These are phyloP conservation scores for Geopemphigus sp. DNA, from an alignment of 1,140 invertebrate species.

Conservation along the genomic window DNA sequence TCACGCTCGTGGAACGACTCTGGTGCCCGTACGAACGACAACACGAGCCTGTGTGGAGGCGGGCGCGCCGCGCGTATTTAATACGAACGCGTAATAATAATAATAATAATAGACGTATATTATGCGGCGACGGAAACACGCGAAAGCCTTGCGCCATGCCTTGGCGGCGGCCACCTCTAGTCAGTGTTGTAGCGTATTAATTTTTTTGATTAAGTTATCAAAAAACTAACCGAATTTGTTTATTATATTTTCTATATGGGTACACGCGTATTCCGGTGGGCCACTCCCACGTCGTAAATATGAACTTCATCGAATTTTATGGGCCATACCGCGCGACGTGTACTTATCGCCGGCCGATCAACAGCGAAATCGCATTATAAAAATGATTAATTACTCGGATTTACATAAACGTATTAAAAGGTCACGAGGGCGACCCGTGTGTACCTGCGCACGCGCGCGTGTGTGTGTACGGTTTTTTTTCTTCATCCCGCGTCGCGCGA, in stretches of 20 bases:
- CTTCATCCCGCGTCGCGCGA: constrained; percentile 30
- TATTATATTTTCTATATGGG: neutral
- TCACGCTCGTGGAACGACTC: no score
- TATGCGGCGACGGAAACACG: constrained; percentile 12
- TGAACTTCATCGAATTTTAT: constrained; percentile 49
- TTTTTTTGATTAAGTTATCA: constrained; percentile 50
- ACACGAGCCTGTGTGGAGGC: no score
- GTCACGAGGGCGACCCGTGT: constrained; percentile 13
- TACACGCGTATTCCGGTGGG: neutral
- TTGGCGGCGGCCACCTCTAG: neutral
- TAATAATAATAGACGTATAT: neutral
- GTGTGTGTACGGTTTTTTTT: neutral
- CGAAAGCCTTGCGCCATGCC: neutral
- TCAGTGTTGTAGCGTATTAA: constrained; percentile 21
- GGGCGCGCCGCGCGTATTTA: no score
- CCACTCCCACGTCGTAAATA: constrained; percentile 49
- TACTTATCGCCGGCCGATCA: constrained; percentile 45
- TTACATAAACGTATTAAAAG: constrained; percentile 50
- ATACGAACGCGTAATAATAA: no score
- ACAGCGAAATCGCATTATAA: constrained; percentile 49
- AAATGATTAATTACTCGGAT: constrained; percentile 50
- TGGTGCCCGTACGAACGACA: no score
- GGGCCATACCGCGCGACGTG: constrained; percentile 7
- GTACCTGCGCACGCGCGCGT: neutral
- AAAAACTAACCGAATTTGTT: constrained; percentile 15